Evolutionary conservation across 2,888 invertebrate genomes (phyloP).

Genomic region (Calameuta pallipes): DNA sequence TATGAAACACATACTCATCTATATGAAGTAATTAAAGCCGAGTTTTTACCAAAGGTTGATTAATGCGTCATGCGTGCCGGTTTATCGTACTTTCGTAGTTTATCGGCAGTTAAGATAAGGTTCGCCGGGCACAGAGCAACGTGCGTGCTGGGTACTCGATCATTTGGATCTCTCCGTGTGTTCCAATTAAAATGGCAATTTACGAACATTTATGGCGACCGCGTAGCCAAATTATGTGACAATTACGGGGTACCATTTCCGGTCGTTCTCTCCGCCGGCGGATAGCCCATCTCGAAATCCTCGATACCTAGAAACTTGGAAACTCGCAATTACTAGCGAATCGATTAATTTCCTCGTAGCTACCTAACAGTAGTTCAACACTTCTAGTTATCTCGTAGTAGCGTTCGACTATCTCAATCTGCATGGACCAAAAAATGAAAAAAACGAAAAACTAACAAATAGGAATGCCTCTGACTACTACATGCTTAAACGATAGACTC

Average conservation of each 20-base stretch:
- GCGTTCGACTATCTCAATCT: too few relatives aligned
- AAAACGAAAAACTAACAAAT: too few relatives aligned
- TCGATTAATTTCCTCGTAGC: too few relatives aligned
- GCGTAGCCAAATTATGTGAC: slow-evolving; percentile 35
- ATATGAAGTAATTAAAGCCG: not conserved
- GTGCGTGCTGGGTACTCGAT: slow-evolving; percentile 7
- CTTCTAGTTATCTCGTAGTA: too few relatives aligned
- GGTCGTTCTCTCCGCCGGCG: too few relatives aligned
- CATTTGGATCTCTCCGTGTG: slow-evolving; percentile 6
- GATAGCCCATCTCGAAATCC: too few relatives aligned
- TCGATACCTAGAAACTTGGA: too few relatives aligned
- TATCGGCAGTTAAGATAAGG: slow-evolving; percentile 36
- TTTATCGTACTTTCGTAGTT: slow-evolving; percentile 30
- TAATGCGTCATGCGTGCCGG: slow-evolving; percentile 6
- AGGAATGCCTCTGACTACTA: too few relatives aligned
- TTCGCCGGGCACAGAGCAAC: slow-evolving; percentile 20
- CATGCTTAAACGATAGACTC: too few relatives aligned
- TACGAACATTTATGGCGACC: slow-evolving; percentile 34
- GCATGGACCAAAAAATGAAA: too few relatives aligned
- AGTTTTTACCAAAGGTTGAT: slow-evolving; percentile 16
- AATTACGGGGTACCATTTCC: slow-evolving; percentile 29
- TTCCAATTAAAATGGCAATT: slow-evolving; percentile 45
- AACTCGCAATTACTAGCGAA: too few relatives aligned
- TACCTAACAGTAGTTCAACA: too few relatives aligned
- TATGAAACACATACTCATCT: not conserved